Evolutionary conservation across 1,140 invertebrate species (phyloP).

Genomic region (Colletes latitarsis): DNA sequence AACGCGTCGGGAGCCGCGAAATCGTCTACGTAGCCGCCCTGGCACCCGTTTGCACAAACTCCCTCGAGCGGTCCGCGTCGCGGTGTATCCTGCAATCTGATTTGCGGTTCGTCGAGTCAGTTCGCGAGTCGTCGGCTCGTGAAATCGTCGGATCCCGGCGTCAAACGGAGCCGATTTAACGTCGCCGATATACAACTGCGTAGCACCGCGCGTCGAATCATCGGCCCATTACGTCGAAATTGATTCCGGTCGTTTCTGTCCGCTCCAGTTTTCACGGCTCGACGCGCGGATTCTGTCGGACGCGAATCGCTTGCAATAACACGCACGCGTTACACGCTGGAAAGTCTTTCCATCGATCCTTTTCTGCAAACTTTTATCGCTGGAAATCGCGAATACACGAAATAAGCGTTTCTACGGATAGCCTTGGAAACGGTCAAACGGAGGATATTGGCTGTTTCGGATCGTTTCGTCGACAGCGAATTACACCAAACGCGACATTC

Average conservation of each 20-base stretch:
- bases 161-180: background rate
- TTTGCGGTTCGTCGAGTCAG: constrained; percentile 28
- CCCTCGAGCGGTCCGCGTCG: background rate
- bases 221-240: background rate
- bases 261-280: background rate
- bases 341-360: too few species aligned
- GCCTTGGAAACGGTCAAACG: too few species aligned
- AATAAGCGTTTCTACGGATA: too few species aligned
- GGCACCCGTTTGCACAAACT: constrained; percentile 38
- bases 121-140: constrained; percentile 15
- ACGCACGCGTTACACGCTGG: background rate
- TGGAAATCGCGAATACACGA: too few species aligned
- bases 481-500: too few species aligned
- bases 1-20: constrained; percentile 39
- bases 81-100: constrained; percentile 17
- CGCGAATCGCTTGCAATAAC: background rate
- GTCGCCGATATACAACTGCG: too few species aligned
- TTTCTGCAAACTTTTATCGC: too few species aligned
- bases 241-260: background rate
- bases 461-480: too few species aligned
- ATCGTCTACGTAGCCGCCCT: constrained; percentile 38
- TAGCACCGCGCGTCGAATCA: background rate
- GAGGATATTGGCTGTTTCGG: too few species aligned
- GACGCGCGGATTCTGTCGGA: background rate
- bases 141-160: background rate